These are phyloP conservation scores for Dyspetes luteomarginatus DNA, from an alignment of 2,888 invertebrate genomes.

Conservation along the genomic window DNA sequence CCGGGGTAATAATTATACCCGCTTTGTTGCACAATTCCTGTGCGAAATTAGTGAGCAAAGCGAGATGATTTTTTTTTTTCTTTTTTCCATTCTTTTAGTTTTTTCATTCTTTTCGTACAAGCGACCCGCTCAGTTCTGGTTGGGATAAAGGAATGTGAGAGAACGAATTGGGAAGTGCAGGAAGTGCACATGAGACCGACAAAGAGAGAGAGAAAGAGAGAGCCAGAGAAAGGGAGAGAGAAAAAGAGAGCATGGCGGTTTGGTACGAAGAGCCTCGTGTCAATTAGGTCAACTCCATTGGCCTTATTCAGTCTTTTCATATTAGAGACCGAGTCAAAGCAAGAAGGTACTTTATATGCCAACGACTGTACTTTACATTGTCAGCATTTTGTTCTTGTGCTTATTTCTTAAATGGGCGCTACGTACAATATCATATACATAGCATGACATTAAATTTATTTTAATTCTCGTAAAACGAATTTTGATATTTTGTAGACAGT, in stretches of 20 bases:
- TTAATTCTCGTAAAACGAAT: no score
- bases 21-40: no score
- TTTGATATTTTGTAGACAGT: background rate
- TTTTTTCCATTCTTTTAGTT: no score
- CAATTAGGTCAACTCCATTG: constrained; percentile 59
- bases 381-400: background rate
- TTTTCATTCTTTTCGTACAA: background rate
- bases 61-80: no score
- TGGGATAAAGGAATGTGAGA: no score
- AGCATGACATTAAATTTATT: no score
- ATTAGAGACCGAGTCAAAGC: constrained; percentile 53
- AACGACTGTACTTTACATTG: background rate
- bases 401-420: background rate
- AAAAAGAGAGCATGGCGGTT: background rate
- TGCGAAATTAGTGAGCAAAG: no score
- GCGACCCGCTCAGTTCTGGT: constrained; percentile 12
- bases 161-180: no score
- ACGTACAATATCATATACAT: no score
- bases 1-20: no score
- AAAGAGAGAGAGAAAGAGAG: constrained; percentile 9
- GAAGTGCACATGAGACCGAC: no score
- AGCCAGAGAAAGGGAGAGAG: constrained; percentile 3
- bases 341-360: constrained; percentile 23
- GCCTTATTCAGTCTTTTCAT: constrained; percentile 53
- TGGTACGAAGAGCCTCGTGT: constrained; percentile 29